Percentiles rank a stretch among this genome's conserved stretches.
phyloP scores from a whole-genome alignment of 2,797 vertebrate genomes.

The Clarias fuscus region DNA sequence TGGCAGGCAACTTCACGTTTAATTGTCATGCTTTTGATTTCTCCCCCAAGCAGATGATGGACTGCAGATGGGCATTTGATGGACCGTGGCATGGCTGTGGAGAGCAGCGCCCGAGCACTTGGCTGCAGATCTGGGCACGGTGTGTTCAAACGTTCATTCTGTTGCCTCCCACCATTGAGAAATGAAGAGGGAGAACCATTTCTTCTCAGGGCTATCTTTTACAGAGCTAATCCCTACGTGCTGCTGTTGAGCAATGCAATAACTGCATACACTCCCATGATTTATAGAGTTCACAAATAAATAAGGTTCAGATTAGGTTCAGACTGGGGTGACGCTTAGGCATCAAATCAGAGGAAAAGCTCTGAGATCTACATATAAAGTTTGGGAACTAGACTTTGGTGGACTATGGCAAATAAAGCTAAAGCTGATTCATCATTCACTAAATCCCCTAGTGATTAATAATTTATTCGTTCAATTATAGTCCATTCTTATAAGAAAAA shows the following conservation, averaged over 20 bases:
- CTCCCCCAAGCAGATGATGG: constrained; percentile 20
- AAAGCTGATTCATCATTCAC: neutral
- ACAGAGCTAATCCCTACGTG: constrained; percentile 58
- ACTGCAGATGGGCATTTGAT: constrained; percentile 48
- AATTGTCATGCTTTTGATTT: constrained; percentile 51
- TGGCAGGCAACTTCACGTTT: constrained; percentile 43
- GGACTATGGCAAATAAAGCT: neutral
- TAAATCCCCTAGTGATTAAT: neutral
- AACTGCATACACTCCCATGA: neutral
- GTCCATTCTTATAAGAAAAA: neutral
- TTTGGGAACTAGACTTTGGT: neutral
- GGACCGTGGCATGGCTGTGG: constrained; percentile 25
- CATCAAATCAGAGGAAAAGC: neutral
- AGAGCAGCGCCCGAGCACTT: constrained; percentile 44
- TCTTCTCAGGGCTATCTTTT: constrained; percentile 73
- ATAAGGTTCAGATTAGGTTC: neutral
- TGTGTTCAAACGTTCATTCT: constrained; percentile 42
- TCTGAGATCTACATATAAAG: neutral
- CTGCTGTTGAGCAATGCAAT: constrained; percentile 31
- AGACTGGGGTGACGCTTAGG: neutral
- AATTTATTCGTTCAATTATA: neutral
- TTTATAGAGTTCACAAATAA: constrained; percentile 11
- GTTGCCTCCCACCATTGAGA: constrained; percentile 32
- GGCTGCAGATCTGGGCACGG: constrained; percentile 32
- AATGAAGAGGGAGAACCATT: constrained; percentile 31